A percentile compares a stretch with the other conserved stretches of the same genome.
These are phyloP conservation scores for Atrina japonica DNA, from an alignment of 2,888 invertebrate species.

Conservation along the genomic window DNA sequence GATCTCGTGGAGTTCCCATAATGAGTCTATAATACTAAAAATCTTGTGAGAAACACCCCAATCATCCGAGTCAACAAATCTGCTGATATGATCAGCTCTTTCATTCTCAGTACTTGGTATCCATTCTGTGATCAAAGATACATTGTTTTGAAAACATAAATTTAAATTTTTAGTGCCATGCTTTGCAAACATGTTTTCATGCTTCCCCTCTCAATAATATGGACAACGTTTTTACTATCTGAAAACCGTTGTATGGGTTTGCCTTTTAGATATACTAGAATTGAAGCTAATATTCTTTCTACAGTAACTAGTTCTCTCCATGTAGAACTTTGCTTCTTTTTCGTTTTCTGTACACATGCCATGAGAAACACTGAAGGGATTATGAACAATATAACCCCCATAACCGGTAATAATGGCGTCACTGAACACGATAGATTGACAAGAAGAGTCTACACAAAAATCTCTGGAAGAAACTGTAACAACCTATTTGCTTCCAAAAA, in stretches of 20 bases:
- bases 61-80: too few relatives aligned
- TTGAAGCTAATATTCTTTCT: conserved; percentile 31
- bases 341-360: conserved; percentile 41
- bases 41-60: too few relatives aligned
- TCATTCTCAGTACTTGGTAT: too few relatives aligned
- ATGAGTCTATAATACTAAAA: too few relatives aligned
- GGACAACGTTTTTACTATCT: conserved; percentile 38
- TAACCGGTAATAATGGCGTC: conserved; percentile 40
- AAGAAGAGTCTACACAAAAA: conserved; percentile 3
- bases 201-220: conserved; percentile 38
- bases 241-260: conserved; percentile 44
- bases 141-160: conserved; percentile 14
- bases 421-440: conserved; percentile 27
- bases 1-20: too few relatives aligned
- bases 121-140: conserved; percentile 28
- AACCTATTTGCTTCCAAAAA: too few relatives aligned
- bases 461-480: too few relatives aligned
- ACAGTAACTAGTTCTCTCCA: conserved; percentile 44
- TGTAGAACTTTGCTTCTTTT: conserved; percentile 39
- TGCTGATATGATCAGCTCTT: too few relatives aligned
- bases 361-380: conserved; percentile 35
- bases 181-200: conserved; percentile 43
- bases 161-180: conserved; percentile 26
- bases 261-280: conserved; percentile 28
- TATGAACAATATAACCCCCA: conserved; percentile 36